phyloP scores from a whole-genome alignment of 2,888 invertebrate genomes.

The Molorchus minor region DNA sequence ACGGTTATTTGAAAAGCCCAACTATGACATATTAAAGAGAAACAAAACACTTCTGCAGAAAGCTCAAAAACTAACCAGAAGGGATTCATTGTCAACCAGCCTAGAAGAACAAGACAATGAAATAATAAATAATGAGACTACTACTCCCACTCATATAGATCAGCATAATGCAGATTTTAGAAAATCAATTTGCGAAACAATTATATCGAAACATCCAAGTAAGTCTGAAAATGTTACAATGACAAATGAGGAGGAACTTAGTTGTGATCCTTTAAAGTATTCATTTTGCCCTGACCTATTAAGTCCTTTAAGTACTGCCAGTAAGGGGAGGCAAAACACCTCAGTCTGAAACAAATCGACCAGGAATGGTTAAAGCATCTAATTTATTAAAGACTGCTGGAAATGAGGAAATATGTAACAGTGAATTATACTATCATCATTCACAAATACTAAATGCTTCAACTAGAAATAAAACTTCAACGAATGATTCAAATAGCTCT shows the following conservation, averaged over 20 bases:
- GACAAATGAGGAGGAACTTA: neutral
- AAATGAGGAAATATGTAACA: no score
- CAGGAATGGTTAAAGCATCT: neutral
- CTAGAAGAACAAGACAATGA: constrained; percentile 1
- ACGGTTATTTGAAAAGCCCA: constrained; percentile 31
- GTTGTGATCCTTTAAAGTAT: neutral
- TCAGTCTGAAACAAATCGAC: neutral
- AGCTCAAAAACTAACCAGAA: constrained; percentile 11
- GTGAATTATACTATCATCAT: no score
- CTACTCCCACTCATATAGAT: no score
- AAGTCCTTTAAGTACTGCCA: constrained; percentile 29
- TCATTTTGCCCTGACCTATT: constrained; percentile 7
- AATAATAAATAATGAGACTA: neutral
- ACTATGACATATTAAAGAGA: constrained; percentile 33
- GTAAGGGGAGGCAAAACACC: neutral
- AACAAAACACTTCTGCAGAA: constrained; percentile 40
- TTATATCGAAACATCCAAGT: no score
- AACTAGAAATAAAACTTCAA: no score
- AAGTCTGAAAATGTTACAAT: no score
- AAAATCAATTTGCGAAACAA: no score
- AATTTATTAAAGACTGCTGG: no score
- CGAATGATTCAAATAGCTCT: no score
- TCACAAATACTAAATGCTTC: no score
- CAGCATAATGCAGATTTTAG: no score
- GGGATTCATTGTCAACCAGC: constrained; percentile 2